Base-by-base conservation (phyloP, 2,113 vertebrate genomes). In the Prunella fulvescens region DNA sequence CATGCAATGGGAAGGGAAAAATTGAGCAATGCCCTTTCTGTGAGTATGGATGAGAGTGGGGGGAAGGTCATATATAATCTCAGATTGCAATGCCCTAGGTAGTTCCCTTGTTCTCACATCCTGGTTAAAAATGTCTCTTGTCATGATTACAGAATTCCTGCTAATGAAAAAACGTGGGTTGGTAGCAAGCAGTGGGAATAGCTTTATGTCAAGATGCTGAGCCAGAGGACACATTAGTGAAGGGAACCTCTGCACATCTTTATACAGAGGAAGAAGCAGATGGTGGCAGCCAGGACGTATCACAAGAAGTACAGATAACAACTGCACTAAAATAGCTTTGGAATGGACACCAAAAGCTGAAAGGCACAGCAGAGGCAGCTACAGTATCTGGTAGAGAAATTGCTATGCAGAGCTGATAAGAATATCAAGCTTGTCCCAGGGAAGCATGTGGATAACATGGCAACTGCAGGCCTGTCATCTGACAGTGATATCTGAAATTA, bases 281-380 rank as follows among this genome's bases (percentile, higher is more conserved):
- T 95, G 80, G 96, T 78, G 89, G 44, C 45, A 94, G 90, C 74
- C 94, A 79, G 73, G 89, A 70, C 8, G 0, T 95, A 64, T 91
- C 78, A 62, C 64, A 82, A 81, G 90, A 54, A 94, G 39, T 47
- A 29, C 50, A 77, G 92, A 61, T 94, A 95, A 86, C 88, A 96
- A 50, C 81, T 86, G 85, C 35, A 60, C 92, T 81, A 47, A 97
- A 97, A 94, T 95, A 97, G 76, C 87, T 93, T 94, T 95, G 82
- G 80, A 92, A 88, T 88, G 92, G 90, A 88, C 72, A 91, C 91
- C 61, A 65, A 90, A 93, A 85, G 50, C 91, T 97, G 66, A 65
- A 96, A 88, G 89, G 81, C 20, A 0, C 70, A 86, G 76, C 53
- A 77, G 42, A 90, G 73, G 48, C 67, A 95, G 93, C 83, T 89